Evolutionary conservation across 2,797 vertebrate genomes (phyloP).

Genomic region (Microctenopoma stevenorrisi): DNA sequence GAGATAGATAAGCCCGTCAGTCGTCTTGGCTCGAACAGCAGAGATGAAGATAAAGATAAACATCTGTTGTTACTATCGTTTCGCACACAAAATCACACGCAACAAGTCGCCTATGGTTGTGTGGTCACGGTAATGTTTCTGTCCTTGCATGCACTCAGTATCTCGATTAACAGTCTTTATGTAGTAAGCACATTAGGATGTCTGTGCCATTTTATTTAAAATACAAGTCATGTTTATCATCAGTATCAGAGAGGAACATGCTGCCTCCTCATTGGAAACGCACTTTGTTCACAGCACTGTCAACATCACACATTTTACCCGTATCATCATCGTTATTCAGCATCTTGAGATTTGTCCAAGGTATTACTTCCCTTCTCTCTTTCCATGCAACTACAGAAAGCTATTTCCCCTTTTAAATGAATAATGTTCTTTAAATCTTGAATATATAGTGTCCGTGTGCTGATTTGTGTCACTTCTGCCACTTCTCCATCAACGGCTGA

Average conservation of each 20-base stretch:
- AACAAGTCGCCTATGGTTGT: neutral
- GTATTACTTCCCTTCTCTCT: too few species aligned
- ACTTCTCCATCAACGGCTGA: constrained; percentile 27
- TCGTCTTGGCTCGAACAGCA: constrained; percentile 19
- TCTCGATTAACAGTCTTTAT: neutral
- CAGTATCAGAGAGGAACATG: too few species aligned
- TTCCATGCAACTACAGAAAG: too few species aligned
- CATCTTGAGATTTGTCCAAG: too few species aligned
- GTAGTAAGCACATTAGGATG: neutral
- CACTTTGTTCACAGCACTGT: too few species aligned
- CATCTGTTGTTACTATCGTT: neutral
- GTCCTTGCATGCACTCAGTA: constrained; percentile 1
- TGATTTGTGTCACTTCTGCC: neutral
- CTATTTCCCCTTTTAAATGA: too few species aligned
- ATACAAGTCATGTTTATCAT: too few species aligned
- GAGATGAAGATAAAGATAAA: neutral
- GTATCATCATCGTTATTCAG: too few species aligned
- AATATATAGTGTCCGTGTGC: neutral
- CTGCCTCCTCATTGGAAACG: too few species aligned
- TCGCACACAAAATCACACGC: neutral
- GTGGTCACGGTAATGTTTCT: neutral
- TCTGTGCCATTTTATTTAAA: neutral
- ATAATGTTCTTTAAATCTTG: neutral
- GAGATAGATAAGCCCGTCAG: constrained; percentile 37
- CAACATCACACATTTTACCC: too few species aligned